These are phyloP conservation scores for Lophotis ruficrista DNA, from an alignment of 2,113 vertebrate genomes.

Conservation along the genomic window DNA sequence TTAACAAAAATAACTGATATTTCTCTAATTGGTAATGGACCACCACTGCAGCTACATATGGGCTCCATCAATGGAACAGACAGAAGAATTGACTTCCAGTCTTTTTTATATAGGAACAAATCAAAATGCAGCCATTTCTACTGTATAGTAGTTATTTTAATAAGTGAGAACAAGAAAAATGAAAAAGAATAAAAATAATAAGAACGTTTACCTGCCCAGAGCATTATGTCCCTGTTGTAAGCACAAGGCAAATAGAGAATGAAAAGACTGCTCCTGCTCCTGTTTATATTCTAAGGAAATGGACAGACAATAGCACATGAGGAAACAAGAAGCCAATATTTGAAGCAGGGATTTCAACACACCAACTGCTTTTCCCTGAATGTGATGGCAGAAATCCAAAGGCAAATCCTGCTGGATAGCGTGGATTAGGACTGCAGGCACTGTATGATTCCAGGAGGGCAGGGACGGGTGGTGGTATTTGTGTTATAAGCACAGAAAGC, in stretches of 20 bases:
- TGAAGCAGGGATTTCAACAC: not conserved
- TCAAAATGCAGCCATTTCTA: not conserved
- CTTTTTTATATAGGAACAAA: not conserved
- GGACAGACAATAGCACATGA: not conserved
- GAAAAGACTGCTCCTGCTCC: not conserved
- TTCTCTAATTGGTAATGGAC: not conserved
- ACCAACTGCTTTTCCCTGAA: not conserved
- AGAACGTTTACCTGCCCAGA: not conserved
- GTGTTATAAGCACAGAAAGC: not conserved
- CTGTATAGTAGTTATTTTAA: not conserved
- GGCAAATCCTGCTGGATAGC: not conserved
- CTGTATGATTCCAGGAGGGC: not conserved
- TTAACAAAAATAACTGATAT: not conserved
- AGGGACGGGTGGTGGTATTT: not conserved
- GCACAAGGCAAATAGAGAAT: not conserved
- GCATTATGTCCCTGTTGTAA: not conserved
- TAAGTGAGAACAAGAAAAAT: not conserved
- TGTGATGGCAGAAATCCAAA: not conserved
- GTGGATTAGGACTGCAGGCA: not conserved
- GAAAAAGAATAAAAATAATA: not conserved
- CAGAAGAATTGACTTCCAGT: not conserved
- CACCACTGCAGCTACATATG: not conserved
- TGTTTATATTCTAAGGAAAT: not conserved
- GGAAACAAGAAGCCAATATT: not conserved
- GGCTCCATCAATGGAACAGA: not conserved